These are phyloP conservation scores for Chrysocyon brachyurus DNA, from an alignment of 2,797 vertebrate genomes.

Conservation along the genomic window DNA sequence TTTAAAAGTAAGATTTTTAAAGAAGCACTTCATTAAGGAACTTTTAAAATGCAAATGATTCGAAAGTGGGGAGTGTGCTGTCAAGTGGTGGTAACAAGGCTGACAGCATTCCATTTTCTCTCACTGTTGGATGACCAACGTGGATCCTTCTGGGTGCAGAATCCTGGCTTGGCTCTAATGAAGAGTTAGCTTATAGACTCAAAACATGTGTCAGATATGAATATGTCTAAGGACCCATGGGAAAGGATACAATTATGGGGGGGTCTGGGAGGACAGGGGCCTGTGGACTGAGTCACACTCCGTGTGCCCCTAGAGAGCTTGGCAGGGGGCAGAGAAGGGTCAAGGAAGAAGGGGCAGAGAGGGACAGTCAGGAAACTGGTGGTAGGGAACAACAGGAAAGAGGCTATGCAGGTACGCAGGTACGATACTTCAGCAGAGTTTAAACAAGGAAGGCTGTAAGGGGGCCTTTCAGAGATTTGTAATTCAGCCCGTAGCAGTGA, in stretches of 20 bases:
- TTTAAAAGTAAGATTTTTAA: conserved; percentile 41
- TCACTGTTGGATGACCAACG: background rate
- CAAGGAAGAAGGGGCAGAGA: background rate
- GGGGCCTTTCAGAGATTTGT: background rate
- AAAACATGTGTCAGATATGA: background rate
- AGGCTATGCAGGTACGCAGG: background rate
- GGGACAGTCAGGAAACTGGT: background rate
- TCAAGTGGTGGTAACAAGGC: background rate
- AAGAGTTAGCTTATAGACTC: background rate
- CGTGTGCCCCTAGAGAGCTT: background rate
- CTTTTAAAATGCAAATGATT: conserved; percentile 22
- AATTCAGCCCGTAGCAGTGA: background rate
- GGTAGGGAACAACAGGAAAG: background rate
- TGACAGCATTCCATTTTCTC: background rate
- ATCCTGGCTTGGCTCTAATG: background rate
- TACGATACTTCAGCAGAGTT: background rate
- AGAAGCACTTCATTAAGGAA: background rate
- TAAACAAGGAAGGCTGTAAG: background rate
- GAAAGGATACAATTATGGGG: background rate
- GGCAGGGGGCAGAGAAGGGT: background rate
- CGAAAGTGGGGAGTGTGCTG: background rate
- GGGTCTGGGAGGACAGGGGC: background rate
- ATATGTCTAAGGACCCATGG: background rate
- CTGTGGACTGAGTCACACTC: background rate
- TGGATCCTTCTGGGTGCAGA: background rate